Percentiles rank a stretch among this genome's conserved stretches.
phyloP scores from a whole-genome alignment of 64 coral and sea anemone species.

The Stichodactyla mertensii region DNA sequence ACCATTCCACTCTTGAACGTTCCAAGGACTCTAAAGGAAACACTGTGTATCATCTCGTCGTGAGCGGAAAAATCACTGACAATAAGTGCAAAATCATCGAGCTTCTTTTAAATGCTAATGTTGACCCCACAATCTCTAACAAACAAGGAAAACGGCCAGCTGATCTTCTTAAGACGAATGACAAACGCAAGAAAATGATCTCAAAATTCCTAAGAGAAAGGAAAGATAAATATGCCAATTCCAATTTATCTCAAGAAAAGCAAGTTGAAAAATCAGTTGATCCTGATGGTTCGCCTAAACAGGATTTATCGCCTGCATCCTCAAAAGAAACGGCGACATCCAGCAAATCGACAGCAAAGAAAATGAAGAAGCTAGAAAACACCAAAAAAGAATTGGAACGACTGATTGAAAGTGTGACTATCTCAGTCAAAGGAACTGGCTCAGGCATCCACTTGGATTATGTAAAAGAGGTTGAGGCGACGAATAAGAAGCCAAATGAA shows the following conservation, averaged over 20 bases:
- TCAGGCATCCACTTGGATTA: not conserved
- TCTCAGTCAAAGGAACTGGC: not conserved
- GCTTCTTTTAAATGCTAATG: conserved; percentile 34
- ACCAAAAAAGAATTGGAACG: not conserved
- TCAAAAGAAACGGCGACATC: not conserved
- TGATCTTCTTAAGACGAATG: conserved; percentile 1
- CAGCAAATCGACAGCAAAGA: not conserved
- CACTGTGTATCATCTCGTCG: conserved; percentile 48
- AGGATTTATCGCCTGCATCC: not conserved
- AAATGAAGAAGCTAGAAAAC: not conserved
- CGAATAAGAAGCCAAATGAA: not conserved
- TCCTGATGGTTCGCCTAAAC: not conserved
- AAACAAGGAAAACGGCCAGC: conserved; percentile 31
- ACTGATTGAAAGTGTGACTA: not conserved
- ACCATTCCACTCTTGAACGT: not conserved
- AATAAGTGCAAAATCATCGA: conserved; percentile 42
- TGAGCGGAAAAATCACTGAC: conserved; percentile 18
- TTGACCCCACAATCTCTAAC: conserved; percentile 58
- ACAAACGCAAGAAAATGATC: conserved; percentile 5
- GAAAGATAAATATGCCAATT: not conserved
- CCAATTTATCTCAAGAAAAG: too few relatives aligned
- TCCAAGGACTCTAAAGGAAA: conserved; percentile 28
- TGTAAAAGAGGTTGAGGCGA: not conserved
- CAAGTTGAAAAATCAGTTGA: not conserved
- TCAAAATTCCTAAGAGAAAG: not conserved